Conservation (phyloP, 2,797 vertebrate genomes). For the Bufotes viridis region DNA sequence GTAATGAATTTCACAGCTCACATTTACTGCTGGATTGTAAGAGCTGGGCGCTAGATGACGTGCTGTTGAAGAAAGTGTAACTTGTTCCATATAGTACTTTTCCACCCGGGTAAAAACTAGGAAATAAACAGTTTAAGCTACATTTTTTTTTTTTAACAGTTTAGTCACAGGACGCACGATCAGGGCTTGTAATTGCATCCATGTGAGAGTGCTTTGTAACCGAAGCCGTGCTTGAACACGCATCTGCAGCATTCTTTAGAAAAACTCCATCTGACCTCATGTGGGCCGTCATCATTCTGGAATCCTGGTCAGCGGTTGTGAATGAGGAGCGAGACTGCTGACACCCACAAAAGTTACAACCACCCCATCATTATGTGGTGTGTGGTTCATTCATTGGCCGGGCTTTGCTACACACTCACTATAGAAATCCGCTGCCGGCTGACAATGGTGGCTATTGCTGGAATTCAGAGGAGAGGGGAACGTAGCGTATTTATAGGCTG, state of each 20-base stretch:
- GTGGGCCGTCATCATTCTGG: neutral
- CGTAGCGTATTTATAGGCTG: neutral
- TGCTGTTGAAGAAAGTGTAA: too few species aligned
- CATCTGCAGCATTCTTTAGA: neutral
- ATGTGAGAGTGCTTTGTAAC: neutral
- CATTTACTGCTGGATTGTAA: too few species aligned
- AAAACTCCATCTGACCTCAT: neutral
- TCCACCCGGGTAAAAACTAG: neutral
- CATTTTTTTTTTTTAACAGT: neutral
- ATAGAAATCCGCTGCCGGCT: neutral
- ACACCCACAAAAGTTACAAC: neutral
- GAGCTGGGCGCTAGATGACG: too few species aligned
- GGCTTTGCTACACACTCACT: neutral
- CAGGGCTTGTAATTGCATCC: neutral
- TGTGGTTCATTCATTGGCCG: neutral
- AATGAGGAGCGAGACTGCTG: constrained; percentile 19
- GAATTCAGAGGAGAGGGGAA: neutral
- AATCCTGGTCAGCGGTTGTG: constrained; percentile 12
- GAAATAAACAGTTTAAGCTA: neutral
- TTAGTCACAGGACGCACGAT: neutral
- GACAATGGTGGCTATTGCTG: neutral
- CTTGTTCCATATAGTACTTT: too few species aligned
- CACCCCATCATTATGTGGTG: constrained; percentile 30
- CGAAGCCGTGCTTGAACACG: neutral
- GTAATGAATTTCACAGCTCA: too few species aligned